Evolutionary conservation across 2,888 invertebrate species (phyloP), one percentile per base, ranked within the genome.

Genomic region (Catocala fraxini): DNA sequence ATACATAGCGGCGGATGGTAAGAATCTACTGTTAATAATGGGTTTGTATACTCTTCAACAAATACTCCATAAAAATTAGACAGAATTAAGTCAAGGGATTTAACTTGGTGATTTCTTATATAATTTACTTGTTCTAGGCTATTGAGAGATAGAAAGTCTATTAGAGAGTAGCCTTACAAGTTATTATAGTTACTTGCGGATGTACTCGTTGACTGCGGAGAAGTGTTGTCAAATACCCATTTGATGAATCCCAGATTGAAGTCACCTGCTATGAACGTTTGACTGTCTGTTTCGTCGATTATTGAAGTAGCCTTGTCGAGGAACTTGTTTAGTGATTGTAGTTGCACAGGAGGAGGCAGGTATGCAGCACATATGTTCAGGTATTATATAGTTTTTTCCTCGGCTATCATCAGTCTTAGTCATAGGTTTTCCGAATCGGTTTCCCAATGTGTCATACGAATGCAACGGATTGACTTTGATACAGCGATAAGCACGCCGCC

Each of bases 111-210:
- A 47, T 47, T 47, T 15, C 25, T 47, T 11, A 43, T 11, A n/a
- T 10, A 5, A 43, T 42, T 42, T 25, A 52, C 11, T 52, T 52
- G 52, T 42, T 11, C 5, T 10, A 52, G 11, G n/a, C 10, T 52
- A 42, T 52, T 52, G 15, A 13, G 12, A 5, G 52, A 52, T 39
- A 52, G 35, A 25, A 41, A 52, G n/a, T 52, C 41, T 25, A 52
- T 39, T 10, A 52, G 42, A 25, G 52, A 42, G 25, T 52, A 52
- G 25, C 52, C 52, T 42, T 25, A 15, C 15, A 5, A n/a, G 11
- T 11, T 43, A 10, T 10, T n/a, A 4, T 43, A 43, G n/a, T 43
- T 43, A 43, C n/a, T 43, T 43, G 12, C 47, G 6, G 6, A 5
- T 10, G 15, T 47, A 15, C 47, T n/a, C 6, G 45, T 5, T 47